Evolutionary conservation across 2,888 invertebrate species (phyloP), one percentile per base, ranked within the genome.

Genomic region (Masnerella sp.): DNA sequence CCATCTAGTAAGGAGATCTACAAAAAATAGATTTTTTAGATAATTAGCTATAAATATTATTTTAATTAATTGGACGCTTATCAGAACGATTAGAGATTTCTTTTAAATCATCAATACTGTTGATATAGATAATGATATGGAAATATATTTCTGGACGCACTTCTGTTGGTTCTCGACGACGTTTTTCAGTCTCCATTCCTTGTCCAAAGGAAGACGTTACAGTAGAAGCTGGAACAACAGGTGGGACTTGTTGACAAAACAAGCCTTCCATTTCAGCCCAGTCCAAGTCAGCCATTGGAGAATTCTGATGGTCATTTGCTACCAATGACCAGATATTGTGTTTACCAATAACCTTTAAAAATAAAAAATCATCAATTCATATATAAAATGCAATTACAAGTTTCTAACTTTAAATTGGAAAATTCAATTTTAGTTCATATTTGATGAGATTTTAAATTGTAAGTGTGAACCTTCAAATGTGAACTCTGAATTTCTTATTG

Each of bases 181-280:
- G 91, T 80, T 92, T 91, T 76, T 93, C 81, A 83, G 88, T 89
- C 85, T 88, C 83, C 65, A 81, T 76, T 12, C 86, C 85, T 36
- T 87, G 88, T 1, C 90, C 88, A 12, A 89, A 89, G 62, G 89
- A 81, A 0, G 91, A 90, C 1, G 91, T 90, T 2, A 89, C 89
- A 14, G 86, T 85, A 5, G 88, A 83, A 20, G 87, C 81, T 14
- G 88, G 89, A n/a, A 84, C 58, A 52, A 87, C 82, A 18, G 89
- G 88, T 28, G 90, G 90, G 43, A 92, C 91, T 90, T 96, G 96
- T 84, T 96, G 95, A 84, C 97, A 97, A 88, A 98, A 98, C 12
- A 98, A 89, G 2, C 95, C 96, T 87, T 98, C 98, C 90, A 98
- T 95, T 86, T 95, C 95, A 22, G 92, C 93, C 94, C 98, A 98